A percentile compares a stretch with the other conserved stretches of the same genome.
Conservation (phyloP, 2,113 vertebrate species). For the Rhegmatorhina hoffmannsi region DNA sequence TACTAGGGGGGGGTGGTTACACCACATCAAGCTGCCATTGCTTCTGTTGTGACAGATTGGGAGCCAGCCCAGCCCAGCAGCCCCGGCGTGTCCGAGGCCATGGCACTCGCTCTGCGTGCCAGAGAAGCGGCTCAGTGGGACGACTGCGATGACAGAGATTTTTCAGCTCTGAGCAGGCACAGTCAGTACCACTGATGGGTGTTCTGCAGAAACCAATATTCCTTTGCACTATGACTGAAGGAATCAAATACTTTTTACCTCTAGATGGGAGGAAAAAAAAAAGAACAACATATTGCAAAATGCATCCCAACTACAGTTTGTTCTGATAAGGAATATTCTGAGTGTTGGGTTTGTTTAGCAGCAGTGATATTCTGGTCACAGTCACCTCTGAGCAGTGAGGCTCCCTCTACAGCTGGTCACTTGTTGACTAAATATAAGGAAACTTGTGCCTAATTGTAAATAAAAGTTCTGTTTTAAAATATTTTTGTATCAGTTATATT, state of each 20-base stretch:
- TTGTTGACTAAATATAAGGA: not conserved
- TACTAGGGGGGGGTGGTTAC: accelerated
- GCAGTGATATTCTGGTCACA: not conserved
- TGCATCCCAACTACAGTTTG: not conserved
- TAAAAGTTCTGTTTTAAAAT: not conserved
- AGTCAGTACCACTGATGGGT: accelerated
- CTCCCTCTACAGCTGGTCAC: not conserved
- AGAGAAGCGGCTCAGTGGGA: not conserved
- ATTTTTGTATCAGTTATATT: not conserved
- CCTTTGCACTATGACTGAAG: not conserved
- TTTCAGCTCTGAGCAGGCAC: accelerated
- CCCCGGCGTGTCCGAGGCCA: not conserved
- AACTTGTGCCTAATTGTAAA: not conserved
- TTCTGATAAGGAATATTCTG: not conserved
- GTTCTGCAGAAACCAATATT: not conserved
- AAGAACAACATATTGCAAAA: not conserved
- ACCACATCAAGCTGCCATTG: accelerated
- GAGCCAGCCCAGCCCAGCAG: accelerated
- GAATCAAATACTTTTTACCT: not conserved
- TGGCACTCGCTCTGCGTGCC: slow-evolving; percentile 43
- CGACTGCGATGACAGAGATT: accelerated
- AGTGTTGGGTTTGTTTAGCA: accelerated
- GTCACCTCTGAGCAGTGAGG: accelerated
- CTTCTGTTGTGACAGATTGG: not conserved
- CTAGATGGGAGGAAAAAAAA: not conserved